phyloP scores from a whole-genome alignment of 2,888 invertebrate genomes.

The Dasysyrphus albostriatus region DNA sequence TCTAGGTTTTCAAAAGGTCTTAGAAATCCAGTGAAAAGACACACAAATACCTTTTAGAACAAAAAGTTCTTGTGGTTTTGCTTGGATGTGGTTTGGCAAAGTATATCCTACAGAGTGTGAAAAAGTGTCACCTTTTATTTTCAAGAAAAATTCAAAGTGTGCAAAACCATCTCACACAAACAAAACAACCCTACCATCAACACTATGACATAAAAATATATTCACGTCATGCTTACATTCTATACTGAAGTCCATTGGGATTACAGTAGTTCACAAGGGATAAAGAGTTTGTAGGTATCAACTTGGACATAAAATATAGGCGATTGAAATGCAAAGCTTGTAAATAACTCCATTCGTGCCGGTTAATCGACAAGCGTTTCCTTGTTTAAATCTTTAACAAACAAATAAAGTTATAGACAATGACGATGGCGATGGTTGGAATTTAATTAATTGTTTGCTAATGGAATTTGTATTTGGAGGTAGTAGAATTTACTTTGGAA shows the following conservation, averaged over 20 bases:
- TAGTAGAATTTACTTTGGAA: background rate
- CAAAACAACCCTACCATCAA: background rate
- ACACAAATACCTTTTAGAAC: background rate
- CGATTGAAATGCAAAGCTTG: constrained; percentile 33
- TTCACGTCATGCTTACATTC: constrained; percentile 3
- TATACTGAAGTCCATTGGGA: constrained; percentile 9
- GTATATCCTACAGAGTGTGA: background rate
- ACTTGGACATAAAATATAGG: constrained; percentile 18
- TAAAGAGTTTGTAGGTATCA: constrained; percentile 18
- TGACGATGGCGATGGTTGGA: background rate
- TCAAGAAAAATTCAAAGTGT: background rate
- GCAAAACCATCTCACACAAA: background rate
- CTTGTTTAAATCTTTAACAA: constrained; percentile 11
- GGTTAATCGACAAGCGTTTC: constrained; percentile 28
- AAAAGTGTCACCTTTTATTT: background rate
- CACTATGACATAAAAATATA: background rate
- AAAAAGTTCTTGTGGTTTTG: no score
- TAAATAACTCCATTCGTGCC: constrained; percentile 11
- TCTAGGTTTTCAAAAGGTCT: background rate
- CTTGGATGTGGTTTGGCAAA: no score
- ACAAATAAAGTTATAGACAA: background rate
- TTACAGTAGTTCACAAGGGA: constrained; percentile 16
- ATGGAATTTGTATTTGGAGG: constrained; percentile 2
- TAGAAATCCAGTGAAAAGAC: no score
- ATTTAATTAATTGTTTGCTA: constrained; percentile 43